These are phyloP conservation scores for Idaea biselata DNA, from an alignment of 2,888 invertebrate genomes.

Conservation along the genomic window DNA sequence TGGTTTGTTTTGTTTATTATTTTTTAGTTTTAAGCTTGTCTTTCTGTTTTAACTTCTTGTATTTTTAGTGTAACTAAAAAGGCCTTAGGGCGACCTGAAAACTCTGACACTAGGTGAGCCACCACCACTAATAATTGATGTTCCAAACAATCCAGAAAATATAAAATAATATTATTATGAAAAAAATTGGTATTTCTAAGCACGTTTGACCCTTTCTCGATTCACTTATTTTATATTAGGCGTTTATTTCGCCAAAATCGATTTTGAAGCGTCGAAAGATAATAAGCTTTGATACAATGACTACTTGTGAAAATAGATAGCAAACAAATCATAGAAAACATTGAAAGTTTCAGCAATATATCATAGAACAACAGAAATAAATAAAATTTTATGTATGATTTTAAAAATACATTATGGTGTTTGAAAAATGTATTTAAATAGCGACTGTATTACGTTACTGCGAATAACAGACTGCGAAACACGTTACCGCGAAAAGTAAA, in stretches of 20 bases:
- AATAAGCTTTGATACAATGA: conserved; percentile 13
- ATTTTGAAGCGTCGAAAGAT: conserved; percentile 54
- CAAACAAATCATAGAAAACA: background rate
- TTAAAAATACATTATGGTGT: too few species aligned
- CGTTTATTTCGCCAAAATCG: conserved; percentile 73
- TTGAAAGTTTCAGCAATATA: background rate
- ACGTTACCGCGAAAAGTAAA: too few species aligned
- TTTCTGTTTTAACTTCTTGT: too few species aligned
- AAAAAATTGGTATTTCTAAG: conserved; percentile 41
- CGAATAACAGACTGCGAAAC: too few species aligned
- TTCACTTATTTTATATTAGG: conserved; percentile 69
- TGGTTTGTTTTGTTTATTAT: too few species aligned
- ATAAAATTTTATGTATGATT: background rate
- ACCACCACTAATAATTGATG: background rate
- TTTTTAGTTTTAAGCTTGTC: too few species aligned
- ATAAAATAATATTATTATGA: background rate
- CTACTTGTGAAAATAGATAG: background rate
- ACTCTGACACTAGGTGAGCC: too few species aligned
- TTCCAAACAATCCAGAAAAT: background rate
- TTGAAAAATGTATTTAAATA: too few species aligned
- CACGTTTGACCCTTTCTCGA: conserved; percentile 66
- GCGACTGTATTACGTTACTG: too few species aligned
- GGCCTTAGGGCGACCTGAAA: too few species aligned
- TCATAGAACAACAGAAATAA: background rate
- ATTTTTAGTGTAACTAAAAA: too few species aligned